Evolutionary conservation across 2,888 invertebrate genomes (phyloP).

Genomic region (Heteropelma amictum): DNA sequence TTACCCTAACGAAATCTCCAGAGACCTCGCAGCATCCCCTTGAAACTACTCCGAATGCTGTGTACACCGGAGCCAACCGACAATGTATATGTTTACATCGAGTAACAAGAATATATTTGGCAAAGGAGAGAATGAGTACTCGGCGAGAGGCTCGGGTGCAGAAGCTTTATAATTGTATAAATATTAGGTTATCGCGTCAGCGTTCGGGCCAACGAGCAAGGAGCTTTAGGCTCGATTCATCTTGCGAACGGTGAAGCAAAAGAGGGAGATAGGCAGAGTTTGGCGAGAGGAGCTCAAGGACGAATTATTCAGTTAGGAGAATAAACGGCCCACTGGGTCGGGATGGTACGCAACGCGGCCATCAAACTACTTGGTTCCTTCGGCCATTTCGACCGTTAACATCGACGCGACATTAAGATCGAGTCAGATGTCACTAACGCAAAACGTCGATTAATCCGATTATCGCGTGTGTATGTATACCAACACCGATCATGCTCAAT

Average conservation of each 20-base stretch:
- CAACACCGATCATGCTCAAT: neutral
- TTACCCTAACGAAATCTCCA: constrained; percentile 72
- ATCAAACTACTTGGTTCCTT: constrained; percentile 1
- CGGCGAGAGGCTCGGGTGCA: constrained; percentile 42
- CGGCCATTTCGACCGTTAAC: constrained; percentile 15
- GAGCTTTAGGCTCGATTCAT: constrained; percentile 42
- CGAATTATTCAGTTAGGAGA: constrained; percentile 44
- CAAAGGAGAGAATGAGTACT: constrained; percentile 7
- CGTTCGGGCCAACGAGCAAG: constrained; percentile 56
- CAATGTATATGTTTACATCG: neutral
- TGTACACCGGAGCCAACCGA: neutral
- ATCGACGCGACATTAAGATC: neutral
- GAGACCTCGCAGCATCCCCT: constrained; percentile 57
- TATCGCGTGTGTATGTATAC: too few relatives aligned
- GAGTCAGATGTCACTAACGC: neutral
- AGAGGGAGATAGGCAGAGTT: neutral
- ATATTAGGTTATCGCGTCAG: constrained; percentile 73
- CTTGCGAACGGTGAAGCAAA: constrained; percentile 1
- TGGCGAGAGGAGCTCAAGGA: neutral
- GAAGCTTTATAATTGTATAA: constrained; percentile 74
- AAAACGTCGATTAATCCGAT: neutral
- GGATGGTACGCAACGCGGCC: constrained; percentile 12
- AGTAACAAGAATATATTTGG: constrained; percentile 56
- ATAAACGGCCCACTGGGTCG: constrained; percentile 43
- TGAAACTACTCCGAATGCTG: constrained; percentile 27